Base-by-base conservation (phyloP, 2,113 vertebrate species). In the Sardina pilchardus region DNA sequence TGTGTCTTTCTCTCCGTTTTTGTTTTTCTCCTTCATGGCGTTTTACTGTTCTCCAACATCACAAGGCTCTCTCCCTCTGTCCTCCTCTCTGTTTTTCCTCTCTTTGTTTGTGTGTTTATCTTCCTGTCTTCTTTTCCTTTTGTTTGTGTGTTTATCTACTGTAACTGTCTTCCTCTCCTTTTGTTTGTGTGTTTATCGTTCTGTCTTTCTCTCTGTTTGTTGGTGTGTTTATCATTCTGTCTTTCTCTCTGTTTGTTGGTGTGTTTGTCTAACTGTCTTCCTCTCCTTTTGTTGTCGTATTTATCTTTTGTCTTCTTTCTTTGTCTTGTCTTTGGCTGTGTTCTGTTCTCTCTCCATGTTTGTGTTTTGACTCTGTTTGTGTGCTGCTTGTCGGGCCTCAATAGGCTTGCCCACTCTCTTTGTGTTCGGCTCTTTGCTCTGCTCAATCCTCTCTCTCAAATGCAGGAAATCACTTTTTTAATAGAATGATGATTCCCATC, bases 11-110 rank as follows among this genome's bases (percentile, higher is more conserved):
- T 71, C 1, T 14, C 12, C 10, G n/a, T 34, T 10, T 10, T 9
- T 12, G 26, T 71, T 10, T 34, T 71, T 71, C 24, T 26, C 9
- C n/a, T 21, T 4, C 59, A 71, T 71, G 1, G 5, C 50, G 1
- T 53, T 4, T 30, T 14, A 12, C 3, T 63, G 6, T 8, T 26
- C 59, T n/a, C 24, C 59, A 63, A 6, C 21, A 63, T 16, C 2
- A 9, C 78, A 24, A 50, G 39, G 45, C 47, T 39, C 30, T 56
- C 84, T 84, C 30, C 39, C 82, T 83, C 80, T 82, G 71, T 71
- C 3, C 26, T 24, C 48, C 26, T 19, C 44, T 42, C 43, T 39
- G 24, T 43, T 63, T n/a, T 75, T 82, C 12, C 86, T 50, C 17
- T n/a, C 10, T 19, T 14, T 78, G 26, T 78, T 12, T 78, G 2